Evolutionary conservation across 2,113 vertebrate species (phyloP).

Genomic region (Xenus cinereus): DNA sequence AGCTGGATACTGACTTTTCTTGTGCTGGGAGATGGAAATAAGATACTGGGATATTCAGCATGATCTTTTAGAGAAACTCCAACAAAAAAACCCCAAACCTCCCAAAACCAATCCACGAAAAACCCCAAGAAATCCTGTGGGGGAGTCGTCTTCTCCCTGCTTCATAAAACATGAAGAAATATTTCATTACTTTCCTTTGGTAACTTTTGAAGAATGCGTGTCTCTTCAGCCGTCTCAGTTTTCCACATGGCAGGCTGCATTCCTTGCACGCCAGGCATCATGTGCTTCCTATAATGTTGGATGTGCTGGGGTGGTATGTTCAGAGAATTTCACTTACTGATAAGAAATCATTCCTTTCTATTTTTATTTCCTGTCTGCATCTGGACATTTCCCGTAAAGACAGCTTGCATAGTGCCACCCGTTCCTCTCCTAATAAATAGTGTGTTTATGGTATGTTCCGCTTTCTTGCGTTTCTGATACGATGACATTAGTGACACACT

Average conservation of each 20-base stretch:
- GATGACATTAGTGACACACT: background rate
- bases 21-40: background rate
- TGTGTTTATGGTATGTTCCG: background rate
- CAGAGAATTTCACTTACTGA: constrained; percentile 1
- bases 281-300: constrained; percentile 12
- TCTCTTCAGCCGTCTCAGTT: background rate
- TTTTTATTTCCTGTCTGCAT: constrained; percentile 38
- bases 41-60: background rate
- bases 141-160: background rate
- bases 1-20: background rate
- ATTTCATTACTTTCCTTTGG: background rate
- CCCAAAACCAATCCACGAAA: background rate
- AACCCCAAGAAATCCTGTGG: fast-evolving
- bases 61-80: background rate
- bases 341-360: constrained; percentile 59
- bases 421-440: background rate
- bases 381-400: background rate
- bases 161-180: background rate
- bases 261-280: constrained; percentile 14
- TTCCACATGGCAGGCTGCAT: background rate
- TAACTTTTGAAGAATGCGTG: background rate
- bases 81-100: fast-evolving
- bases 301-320: background rate
- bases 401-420: background rate
- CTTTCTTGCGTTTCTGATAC: background rate